Evolutionary conservation across 2,797 vertebrate species (phyloP), one percentile per base, ranked within the genome.

Genomic region (Gambusia yucatana): DNA sequence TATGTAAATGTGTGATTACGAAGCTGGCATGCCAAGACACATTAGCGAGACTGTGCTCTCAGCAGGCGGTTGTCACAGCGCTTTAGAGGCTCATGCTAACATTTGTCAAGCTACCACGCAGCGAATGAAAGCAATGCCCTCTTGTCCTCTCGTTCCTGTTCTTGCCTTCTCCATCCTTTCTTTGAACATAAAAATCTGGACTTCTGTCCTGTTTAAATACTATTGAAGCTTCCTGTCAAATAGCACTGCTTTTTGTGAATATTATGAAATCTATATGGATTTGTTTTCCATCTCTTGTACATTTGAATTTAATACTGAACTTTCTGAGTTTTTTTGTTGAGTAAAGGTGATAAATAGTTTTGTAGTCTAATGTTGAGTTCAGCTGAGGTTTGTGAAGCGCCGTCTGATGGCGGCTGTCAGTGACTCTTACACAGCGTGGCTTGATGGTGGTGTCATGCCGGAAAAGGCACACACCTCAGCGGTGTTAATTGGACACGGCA

Each of bases 1-100:
- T 99, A 99, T 99, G 98, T 99, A 99, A 99, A 99, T 99, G 98
- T 98, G 97, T 97, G 97, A 99, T 99, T 99, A 98, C 96, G 92
- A 95, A 97, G 96, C 96, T 95, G 95, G 96, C 97, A 97, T 97
- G 98, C 98, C 98, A 99, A 97, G 96, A 97, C 97, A 97, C 97
- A 98, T 99, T 99, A 99, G 97, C 93, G 88, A 96, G 97, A 97
- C 97, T 97, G 96, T 96, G 97, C 97, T 97, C 98, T 97, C 98
- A 98, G 98, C 98, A 97, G 97, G 98, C 94, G 96, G 97, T 96
- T 98, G 98, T 98, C 98, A 97, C 96, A 95, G 95, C 90, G 96
- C 97, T 96, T 98, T 96, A 97, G 96, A 94, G 95, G 96, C 96
- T 97, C 97, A 95, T 86, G 95, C 96, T 97, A 96, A 97, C 96